These are phyloP conservation scores for Hydrozoanthus tunicans DNA, from an alignment of 64 coral and sea anemone species.

Conservation along the genomic window DNA sequence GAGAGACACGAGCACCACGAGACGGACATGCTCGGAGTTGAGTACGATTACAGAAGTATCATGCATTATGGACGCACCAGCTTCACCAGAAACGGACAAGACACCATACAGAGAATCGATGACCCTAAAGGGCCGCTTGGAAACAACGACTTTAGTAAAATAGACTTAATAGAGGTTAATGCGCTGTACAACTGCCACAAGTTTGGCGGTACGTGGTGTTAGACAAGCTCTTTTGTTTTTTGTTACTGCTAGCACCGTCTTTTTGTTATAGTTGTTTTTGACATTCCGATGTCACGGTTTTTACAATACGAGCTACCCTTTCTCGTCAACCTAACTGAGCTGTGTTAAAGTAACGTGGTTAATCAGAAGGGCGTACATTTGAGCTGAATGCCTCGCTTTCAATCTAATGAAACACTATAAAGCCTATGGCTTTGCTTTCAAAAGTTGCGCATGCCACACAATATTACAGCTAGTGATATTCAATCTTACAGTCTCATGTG, in stretches of 20 bases:
- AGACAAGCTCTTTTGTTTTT: background rate
- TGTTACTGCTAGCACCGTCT: background rate
- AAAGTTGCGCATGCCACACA: too few relatives aligned
- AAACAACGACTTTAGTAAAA: slow-evolving; percentile 15
- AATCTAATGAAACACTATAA: too few relatives aligned
- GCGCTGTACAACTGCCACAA: slow-evolving; percentile 36
- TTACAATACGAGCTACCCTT: too few relatives aligned
- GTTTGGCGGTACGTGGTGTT: background rate
- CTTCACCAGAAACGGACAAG: slow-evolving; percentile 26
- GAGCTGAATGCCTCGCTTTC: too few relatives aligned
- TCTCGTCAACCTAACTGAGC: too few relatives aligned
- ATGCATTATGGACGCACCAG: slow-evolving; percentile 23
- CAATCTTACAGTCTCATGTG: too few relatives aligned
- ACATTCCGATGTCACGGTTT: too few relatives aligned
- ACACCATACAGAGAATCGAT: slow-evolving; percentile 38
- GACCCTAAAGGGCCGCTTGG: slow-evolving; percentile 15
- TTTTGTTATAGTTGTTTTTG: background rate
- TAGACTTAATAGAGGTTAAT: slow-evolving; percentile 42
- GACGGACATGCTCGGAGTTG: slow-evolving; percentile 18
- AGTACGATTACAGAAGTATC: slow-evolving; percentile 32
- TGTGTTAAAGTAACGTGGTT: too few relatives aligned
- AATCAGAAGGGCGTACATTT: too few relatives aligned
- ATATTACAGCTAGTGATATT: too few relatives aligned
- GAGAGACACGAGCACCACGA: background rate
- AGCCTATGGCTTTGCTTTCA: too few relatives aligned